A percentile compares a stretch with the other conserved stretches of the same genome.
Conservation (phyloP, 1,140 invertebrate genomes). For the Formica selysi region DNA sequence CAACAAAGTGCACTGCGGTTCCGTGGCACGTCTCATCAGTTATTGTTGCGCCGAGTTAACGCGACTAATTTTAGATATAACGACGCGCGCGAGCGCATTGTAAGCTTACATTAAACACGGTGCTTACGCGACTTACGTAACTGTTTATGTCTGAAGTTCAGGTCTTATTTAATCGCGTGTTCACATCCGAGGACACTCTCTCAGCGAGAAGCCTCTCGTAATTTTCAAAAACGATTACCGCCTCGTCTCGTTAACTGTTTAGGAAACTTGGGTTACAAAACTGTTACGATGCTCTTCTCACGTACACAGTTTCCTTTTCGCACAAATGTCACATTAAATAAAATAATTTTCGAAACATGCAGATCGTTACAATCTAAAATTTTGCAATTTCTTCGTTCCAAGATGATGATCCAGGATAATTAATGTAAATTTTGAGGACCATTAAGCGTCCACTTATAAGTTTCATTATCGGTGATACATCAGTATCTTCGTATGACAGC, state of each 20-base stretch:
- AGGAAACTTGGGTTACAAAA: background rate
- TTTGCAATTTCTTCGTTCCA: background rate
- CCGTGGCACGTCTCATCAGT: constrained; percentile 26
- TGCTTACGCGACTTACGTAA: constrained; percentile 39
- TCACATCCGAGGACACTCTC: background rate
- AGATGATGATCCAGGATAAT: background rate
- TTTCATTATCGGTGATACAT: constrained; percentile 3
- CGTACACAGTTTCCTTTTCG: background rate
- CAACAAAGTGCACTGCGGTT: constrained; percentile 32
- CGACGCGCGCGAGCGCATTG: background rate
- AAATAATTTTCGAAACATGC: constrained; percentile 9
- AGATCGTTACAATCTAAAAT: background rate
- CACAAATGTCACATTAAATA: background rate
- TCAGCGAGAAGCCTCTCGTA: background rate
- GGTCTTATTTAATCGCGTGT: background rate
- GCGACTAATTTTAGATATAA: constrained; percentile 52
- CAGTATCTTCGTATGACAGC: background rate
- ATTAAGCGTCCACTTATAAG: background rate
- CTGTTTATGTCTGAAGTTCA: constrained; percentile 22
- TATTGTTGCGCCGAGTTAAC: constrained; percentile 42
- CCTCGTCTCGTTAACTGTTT: background rate
- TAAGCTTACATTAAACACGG: constrained; percentile 23
- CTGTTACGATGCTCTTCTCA: background rate
- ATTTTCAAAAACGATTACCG: constrained; percentile 53
- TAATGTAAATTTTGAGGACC: background rate